Percentiles rank a stretch among this genome's conserved stretches.
phyloP scores from a whole-genome alignment of 2,797 vertebrate genomes.

The Cephalopachus bancanus region DNA sequence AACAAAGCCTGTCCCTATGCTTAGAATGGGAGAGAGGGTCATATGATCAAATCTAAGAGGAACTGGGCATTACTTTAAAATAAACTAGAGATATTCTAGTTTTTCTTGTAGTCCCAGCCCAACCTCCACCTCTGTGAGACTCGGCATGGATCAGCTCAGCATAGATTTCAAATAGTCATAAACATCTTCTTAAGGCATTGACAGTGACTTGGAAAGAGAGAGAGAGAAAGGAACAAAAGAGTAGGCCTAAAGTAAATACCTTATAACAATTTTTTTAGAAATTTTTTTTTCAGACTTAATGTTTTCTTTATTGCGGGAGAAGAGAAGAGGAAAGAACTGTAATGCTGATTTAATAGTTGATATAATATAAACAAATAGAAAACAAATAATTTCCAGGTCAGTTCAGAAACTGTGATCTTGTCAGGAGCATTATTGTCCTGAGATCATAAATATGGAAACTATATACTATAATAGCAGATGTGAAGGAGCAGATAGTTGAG shows the following conservation, averaged over 20 bases:
- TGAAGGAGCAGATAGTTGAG: not conserved
- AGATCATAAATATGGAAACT: not conserved
- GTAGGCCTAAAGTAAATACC: not conserved
- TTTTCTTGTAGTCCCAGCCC: not conserved
- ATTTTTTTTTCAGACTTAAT: not conserved
- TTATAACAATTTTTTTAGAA: not conserved
- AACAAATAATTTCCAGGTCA: not conserved
- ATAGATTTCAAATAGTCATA: not conserved
- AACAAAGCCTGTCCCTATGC: not conserved
- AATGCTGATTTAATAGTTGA: not conserved
- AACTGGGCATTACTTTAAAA: not conserved
- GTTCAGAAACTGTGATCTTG: not conserved
- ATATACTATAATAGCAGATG: rapidly evolving
- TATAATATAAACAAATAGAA: not conserved
- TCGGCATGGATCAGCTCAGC: not conserved
- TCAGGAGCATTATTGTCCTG: not conserved
- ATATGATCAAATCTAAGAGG: not conserved
- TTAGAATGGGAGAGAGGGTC: not conserved
- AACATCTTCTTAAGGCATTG: not conserved
- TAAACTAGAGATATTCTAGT: not conserved
- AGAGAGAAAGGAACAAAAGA: not conserved
- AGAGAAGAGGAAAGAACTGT: not conserved
- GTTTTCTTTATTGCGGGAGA: not conserved
- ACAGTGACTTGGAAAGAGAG: not conserved
- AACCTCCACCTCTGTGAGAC: not conserved